A percentile compares a stretch with the other conserved stretches of the same genome.
These are phyloP conservation scores for Aepyceros melampus DNA, from an alignment of 2,113 vertebrate genomes.

Conservation along the genomic window DNA sequence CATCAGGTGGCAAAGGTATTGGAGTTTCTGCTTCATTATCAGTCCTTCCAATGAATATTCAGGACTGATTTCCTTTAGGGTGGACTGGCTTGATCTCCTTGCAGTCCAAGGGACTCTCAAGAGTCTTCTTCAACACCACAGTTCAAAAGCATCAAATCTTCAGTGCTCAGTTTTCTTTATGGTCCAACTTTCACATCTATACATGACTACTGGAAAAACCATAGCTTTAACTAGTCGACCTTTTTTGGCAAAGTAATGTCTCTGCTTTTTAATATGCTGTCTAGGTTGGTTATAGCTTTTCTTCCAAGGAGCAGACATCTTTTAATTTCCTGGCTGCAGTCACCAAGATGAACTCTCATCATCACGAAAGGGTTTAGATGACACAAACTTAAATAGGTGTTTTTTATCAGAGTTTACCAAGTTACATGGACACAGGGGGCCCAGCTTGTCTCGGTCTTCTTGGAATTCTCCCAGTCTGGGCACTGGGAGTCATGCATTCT, in stretches of 20 bases:
- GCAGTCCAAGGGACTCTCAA: background rate
- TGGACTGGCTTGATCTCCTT: background rate
- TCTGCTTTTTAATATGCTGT: background rate
- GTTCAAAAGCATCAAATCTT: background rate
- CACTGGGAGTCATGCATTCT: background rate
- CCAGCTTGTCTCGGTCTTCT: background rate
- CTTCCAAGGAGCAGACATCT: background rate
- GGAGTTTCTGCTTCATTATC: background rate
- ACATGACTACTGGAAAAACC: background rate
- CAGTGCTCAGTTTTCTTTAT: background rate
- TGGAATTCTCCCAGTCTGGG: background rate
- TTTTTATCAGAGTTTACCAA: background rate
- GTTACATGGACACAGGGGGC: accelerated
- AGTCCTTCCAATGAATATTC: background rate
- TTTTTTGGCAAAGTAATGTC: background rate
- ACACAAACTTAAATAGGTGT: background rate
- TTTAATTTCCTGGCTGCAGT: background rate
- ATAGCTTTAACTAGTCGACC: background rate
- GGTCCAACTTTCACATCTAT: background rate
- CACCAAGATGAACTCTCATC: background rate
- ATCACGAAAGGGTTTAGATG: background rate
- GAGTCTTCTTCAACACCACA: background rate
- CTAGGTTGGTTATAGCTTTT: background rate
- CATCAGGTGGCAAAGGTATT: background rate
- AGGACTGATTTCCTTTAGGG: background rate